A percentile compares a stretch with the other conserved stretches of the same genome.
These are phyloP conservation scores for Hippolais icterina DNA, from an alignment of 2,113 vertebrate genomes.

Conservation along the genomic window DNA sequence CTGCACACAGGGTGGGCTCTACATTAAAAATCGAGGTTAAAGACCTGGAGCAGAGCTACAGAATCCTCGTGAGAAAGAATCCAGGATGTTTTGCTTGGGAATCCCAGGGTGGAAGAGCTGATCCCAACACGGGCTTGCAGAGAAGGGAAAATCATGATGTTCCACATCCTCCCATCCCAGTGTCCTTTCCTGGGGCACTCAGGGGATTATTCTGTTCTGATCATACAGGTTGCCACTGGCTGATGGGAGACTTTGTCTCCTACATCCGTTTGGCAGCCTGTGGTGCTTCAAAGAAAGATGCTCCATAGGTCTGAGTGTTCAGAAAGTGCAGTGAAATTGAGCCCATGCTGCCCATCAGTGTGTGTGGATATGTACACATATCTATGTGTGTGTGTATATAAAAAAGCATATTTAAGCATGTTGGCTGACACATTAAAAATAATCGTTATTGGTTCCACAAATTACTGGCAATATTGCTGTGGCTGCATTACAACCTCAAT, in stretches of 20 bases:
- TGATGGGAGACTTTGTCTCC: neutral
- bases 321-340: neutral
- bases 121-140: neutral
- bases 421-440: constrained; percentile 1
- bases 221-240: neutral
- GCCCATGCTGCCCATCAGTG: neutral
- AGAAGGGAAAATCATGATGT: neutral
- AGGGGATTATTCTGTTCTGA: neutral
- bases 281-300: neutral
- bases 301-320: neutral
- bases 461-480: neutral
- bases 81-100: neutral
- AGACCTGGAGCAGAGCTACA: neutral
- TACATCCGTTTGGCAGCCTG: neutral
- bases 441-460: constrained; percentile 15
- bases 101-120: neutral
- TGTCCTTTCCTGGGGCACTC: neutral
- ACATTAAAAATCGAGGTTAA: neutral
- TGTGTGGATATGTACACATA: neutral
- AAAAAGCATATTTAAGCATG: neutral
- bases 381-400: neutral
- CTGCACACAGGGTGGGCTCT: neutral
- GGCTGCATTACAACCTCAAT: constrained; percentile 24
- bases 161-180: neutral
- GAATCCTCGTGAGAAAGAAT: neutral